These are phyloP conservation scores for Tringa solitaria DNA, from an alignment of 2,113 vertebrate species.

Conservation along the genomic window DNA sequence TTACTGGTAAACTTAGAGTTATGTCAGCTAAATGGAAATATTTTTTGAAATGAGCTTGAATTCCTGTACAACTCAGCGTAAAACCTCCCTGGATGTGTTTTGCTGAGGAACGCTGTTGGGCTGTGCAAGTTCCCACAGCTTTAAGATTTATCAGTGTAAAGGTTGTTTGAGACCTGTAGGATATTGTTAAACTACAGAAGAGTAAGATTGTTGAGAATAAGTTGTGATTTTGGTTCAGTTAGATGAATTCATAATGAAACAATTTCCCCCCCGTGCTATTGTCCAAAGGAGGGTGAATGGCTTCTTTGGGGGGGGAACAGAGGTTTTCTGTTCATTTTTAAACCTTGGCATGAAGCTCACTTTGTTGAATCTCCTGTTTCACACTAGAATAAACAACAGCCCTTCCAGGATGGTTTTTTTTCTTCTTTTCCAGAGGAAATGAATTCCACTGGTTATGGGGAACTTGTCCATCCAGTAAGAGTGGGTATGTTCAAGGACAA, in stretches of 20 bases:
- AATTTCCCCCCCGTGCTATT: not conserved
- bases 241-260: not conserved
- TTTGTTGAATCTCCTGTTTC: not conserved
- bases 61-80: not conserved
- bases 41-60: not conserved
- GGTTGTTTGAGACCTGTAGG: not conserved
- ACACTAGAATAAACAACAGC: not conserved
- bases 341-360: not conserved
- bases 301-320: not conserved
- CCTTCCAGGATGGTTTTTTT: not conserved
- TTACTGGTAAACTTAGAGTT: not conserved
- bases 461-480: not conserved
- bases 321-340: not conserved
- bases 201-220: not conserved
- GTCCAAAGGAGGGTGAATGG: not conserved
- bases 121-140: not conserved
- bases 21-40: not conserved
- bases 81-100: not conserved
- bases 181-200: not conserved
- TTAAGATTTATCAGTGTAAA: not conserved
- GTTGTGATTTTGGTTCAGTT: not conserved
- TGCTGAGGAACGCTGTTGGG: not conserved
- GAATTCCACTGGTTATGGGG: not conserved
- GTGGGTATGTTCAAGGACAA: not conserved
- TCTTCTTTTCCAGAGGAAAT: not conserved